Evolutionary conservation across 2,888 invertebrate genomes (phyloP), one percentile per base, ranked within the genome.

Genomic region (Lordiphosa andalusiaca): DNA sequence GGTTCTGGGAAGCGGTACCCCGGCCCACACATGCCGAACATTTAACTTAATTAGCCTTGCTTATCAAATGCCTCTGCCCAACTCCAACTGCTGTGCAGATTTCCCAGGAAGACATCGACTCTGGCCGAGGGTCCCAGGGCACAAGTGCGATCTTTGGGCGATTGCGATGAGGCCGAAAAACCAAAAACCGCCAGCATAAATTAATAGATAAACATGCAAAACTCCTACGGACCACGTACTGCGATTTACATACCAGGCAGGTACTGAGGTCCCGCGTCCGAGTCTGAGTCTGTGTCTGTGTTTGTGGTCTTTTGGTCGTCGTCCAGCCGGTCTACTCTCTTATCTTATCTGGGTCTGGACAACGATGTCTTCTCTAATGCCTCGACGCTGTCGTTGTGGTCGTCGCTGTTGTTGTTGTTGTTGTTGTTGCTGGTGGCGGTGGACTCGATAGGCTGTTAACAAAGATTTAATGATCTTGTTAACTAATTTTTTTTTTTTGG

Each of bases 381-480:
- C 37, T 30, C 55, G 35, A 36, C 30, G 21, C 48, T 33, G 30
- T 38, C 16, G n/a, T 33, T 42, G 58, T 9, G 36, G 39, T 35
- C 19, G 62, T n/a, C 52, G 40, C 10, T 12, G 56, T 4, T 19
- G 2, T 19, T 2, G 19, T 50, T 44, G 56, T 39, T 40, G 48
- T 47, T 50, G 64, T 49, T 51, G 51, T 19, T 40, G 54, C 39
- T 42, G 30, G 30, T 30, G 30, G 30, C 30, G 30, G 30, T 30
- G 30, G 30, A 30, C 9, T 6, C 68, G 76, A 77, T 73, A 61
- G 69, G 50, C 65, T 67, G 67, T 77, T 81, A 80, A 72, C 72
- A 67, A 74, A 78, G 84, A 84, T 84, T 81, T 81, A 84, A 84
- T 81, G 84, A 81, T 81, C 75, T 77, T 81, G 81, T 84, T 84